Percentiles rank a stretch among this genome's conserved stretches.
phyloP scores from a whole-genome alignment of 2,888 invertebrate genomes.

The Ichneumon xanthorius region DNA sequence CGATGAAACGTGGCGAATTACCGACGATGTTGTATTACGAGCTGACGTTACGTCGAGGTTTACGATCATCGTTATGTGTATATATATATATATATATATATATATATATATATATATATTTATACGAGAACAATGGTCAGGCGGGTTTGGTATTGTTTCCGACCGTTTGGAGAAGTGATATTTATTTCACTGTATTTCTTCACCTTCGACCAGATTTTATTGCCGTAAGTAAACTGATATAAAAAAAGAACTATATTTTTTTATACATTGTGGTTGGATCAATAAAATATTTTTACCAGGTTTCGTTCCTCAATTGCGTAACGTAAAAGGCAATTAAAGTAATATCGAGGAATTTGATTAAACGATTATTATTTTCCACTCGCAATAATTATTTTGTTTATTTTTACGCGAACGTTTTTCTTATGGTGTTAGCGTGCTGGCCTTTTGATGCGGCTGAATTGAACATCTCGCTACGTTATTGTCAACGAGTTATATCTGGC shows the following conservation, averaged over 20 bases:
- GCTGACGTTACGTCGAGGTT: constrained; percentile 64
- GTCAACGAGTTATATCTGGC: constrained; percentile 17
- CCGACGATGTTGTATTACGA: constrained; percentile 65
- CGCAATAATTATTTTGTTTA: background rate
- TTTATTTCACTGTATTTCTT: background rate
- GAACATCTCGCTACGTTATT: background rate
- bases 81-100: background rate
- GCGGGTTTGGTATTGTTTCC: constrained; percentile 41
- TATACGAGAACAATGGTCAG: constrained; percentile 63
- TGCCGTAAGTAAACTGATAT: background rate
- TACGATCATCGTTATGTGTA: constrained; percentile 55
- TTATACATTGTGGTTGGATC: no score
- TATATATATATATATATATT: background rate
- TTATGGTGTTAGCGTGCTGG: constrained; percentile 22
- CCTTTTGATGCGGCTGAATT: background rate
- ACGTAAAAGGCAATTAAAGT: background rate
- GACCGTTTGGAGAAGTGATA: constrained; percentile 52
- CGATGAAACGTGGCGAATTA: constrained; percentile 64
- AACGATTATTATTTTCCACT: background rate
- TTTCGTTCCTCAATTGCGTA: background rate
- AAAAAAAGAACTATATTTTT: no score
- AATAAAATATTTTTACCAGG: no score
- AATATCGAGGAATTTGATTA: background rate
- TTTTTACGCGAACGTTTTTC: background rate
- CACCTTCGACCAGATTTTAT: background rate